Evolutionary conservation across 2,888 invertebrate genomes (phyloP), one percentile per base, ranked within the genome.

Genomic region (Euzophera pinguis): DNA sequence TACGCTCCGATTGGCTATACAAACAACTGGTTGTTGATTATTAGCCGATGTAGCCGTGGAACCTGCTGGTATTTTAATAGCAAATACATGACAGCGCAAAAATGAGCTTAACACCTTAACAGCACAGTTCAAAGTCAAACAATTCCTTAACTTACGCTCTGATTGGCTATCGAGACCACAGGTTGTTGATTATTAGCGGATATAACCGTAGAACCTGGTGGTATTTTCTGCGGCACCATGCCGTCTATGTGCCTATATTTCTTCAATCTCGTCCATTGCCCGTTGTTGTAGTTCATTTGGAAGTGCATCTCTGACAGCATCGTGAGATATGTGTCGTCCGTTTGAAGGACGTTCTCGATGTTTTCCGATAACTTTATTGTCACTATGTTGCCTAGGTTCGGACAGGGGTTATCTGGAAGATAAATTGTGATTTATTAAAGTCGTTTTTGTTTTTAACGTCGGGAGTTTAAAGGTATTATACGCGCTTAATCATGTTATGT

Each of bases 271-370:
- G 98, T 98, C 98, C 98, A 99, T 78, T 99, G 98, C 83, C 99
- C 99, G 51, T 97, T 98, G 75, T 96, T 96, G 87, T 99, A 99
- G 88, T 99, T 99, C 97, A 99, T 97, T 81, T 99, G 98, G 93
- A 99, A 99, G 84, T 97, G 98, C 60, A 97, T 98, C 82, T 99
- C 99, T 0, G 96, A 96, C 50, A 96, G 86, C 94, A 96, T 95
- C 0, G 94, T 93, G 16, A 92, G 88, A 68, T 94, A 94, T 0
- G 95, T 94, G 60, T 97, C 96, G 79, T 98, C 97, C 0, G 95
- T 91, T 73, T 97, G 97, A 9, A 94, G 91, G 0, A 98, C 95
- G 65, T 95, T 95, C 81, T 99, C 98, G 69, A 92, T 94, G 75
- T 95, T 95, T 82, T 99, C 99, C 41, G 97, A 97, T 53, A 99